These are phyloP conservation scores for Corvus cornix DNA, from an alignment of 2,113 vertebrate genomes.

Conservation along the genomic window DNA sequence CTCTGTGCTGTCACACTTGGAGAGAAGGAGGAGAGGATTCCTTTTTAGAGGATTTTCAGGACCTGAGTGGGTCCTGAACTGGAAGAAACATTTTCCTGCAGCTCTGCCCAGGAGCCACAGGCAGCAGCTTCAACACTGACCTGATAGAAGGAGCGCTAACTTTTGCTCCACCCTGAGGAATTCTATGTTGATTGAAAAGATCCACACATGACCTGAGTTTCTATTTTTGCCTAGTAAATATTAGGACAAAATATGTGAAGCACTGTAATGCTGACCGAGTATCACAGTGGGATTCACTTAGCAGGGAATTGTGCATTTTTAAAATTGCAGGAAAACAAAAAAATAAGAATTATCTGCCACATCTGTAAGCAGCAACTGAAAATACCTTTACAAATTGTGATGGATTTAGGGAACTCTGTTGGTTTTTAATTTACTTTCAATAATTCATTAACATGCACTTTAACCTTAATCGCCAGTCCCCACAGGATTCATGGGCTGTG, in stretches of 20 bases:
- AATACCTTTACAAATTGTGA: not conserved
- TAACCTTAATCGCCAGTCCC: slow-evolving; percentile 34
- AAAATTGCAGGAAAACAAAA: not conserved
- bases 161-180: not conserved
- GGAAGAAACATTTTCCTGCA: not conserved
- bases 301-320: not conserved
- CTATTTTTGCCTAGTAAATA: not conserved
- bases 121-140: not conserved
- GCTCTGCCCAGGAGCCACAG: not conserved
- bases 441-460: slow-evolving; percentile 47
- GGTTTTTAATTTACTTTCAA: slow-evolving; percentile 40
- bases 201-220: not conserved
- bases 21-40: not conserved
- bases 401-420: not conserved
- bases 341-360: not conserved
- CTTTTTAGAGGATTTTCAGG: not conserved
- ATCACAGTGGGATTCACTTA: not conserved
- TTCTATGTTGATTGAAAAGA: not conserved
- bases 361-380: not conserved
- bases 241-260: not conserved
- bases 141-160: not conserved
- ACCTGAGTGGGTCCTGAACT: not conserved
- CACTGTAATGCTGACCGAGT: not conserved
- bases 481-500: not conserved
- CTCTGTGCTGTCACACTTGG: not conserved